Evolutionary conservation across 1,140 invertebrate genomes (phyloP), one percentile per base, ranked within the genome.

Genomic region (Euschistus heros): DNA sequence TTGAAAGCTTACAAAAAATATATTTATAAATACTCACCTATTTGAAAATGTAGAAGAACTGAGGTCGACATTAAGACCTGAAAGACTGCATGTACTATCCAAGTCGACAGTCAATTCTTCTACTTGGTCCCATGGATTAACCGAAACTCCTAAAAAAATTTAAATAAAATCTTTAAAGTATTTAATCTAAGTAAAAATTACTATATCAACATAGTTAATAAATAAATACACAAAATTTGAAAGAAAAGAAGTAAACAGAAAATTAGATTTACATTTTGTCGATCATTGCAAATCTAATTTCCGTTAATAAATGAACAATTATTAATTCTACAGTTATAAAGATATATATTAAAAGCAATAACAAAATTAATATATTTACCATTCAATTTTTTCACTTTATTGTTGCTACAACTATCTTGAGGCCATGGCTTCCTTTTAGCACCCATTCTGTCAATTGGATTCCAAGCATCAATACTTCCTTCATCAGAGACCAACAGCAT

Each of bases 51-150:
- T 82, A 47, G 80, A 79, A 24, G 81, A 83, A 8, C 81, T 83
- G 27, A 90, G 76, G 74, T 91, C 88, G 17, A 85, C 83, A 13
- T 85, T 85, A 14, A 91, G 77, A 7, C 85, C 85, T 3, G 86
- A 87, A 5, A 91, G 66, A 44, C 69, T 65, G 37, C 69, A 77
- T 5, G 85, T 86, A 52, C 86, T 85, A 74, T 91, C 88, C 72
- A 91, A 61, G 30, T 67, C 64, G 24, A 63, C 66, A 17, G 86
- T 84, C 62, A 90, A 77, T 67, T 83, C 82, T 67, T 83, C 83
- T 50, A 80, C 79, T 66, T 79, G 76, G 17, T 70, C 67, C 70
- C 70, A 71, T 4, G 62, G 17, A 64, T 65, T 68, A 30, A 69
- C 54, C 47, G 59, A 26, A 55, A 59, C 50, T 22, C 61, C 64